Percentiles rank a stretch among this genome's conserved stretches.
These are phyloP conservation scores for Uromys caudimaculatus DNA, from an alignment of 2,797 vertebrate species.

Conservation along the genomic window DNA sequence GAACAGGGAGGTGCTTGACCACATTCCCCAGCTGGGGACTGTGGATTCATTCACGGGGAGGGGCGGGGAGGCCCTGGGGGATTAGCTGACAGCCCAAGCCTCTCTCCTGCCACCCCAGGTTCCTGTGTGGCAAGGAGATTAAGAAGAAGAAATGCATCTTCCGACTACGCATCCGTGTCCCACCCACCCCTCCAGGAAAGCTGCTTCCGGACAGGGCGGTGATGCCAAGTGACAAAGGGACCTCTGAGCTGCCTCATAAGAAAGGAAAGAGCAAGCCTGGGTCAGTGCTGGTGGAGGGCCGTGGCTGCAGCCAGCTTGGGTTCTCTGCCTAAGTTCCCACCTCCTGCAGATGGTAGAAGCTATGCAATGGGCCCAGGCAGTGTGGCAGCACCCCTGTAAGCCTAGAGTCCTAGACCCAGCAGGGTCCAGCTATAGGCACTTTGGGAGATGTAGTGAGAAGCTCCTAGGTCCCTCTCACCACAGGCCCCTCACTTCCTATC, in stretches of 20 bases:
- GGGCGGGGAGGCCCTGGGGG: not conserved
- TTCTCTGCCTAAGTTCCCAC: not conserved
- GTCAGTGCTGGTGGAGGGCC: conserved; percentile 81
- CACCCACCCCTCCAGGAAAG: conserved; percentile 94
- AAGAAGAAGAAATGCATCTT: conserved; percentile 99
- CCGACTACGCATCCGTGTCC: conserved; percentile 95
- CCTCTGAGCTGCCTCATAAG: conserved; percentile 87
- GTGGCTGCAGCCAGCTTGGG: not conserved
- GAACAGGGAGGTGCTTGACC: not conserved
- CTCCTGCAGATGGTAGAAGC: not conserved
- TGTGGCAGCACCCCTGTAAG: not conserved
- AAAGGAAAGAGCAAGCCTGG: conserved; percentile 87
- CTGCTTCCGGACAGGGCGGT: conserved; percentile 92
- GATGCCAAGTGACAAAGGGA: conserved; percentile 77
- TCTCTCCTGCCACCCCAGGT: conserved; percentile 87
- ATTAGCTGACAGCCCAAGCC: not conserved
- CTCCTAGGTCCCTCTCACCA: not conserved
- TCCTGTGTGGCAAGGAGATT: conserved; percentile 97
- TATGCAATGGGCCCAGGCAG: not conserved
- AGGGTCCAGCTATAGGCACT: not conserved
- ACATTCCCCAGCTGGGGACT: not conserved
- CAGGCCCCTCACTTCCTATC: not conserved
- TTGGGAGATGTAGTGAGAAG: not conserved
- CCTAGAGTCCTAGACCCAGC: not conserved
- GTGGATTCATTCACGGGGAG: not conserved